Conservation (phyloP, 2,113 vertebrate species). For the Rafetus swinhoei region DNA sequence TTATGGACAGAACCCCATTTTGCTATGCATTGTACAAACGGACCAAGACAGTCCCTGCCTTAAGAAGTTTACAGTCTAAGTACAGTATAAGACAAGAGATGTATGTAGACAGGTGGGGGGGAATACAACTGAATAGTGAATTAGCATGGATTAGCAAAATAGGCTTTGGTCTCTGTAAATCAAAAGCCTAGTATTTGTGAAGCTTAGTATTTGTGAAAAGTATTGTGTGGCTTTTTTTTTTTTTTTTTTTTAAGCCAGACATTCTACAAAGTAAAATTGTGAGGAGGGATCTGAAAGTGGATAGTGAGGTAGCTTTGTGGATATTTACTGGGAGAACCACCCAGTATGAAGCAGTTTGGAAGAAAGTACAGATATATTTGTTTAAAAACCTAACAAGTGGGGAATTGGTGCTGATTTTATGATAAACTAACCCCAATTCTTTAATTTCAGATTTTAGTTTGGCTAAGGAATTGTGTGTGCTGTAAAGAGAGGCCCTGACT, state of each 20-base stretch:
- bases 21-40: not conserved
- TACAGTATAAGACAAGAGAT: not conserved
- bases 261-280: not conserved
- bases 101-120: not conserved
- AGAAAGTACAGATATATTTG: not conserved
- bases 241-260: not conserved
- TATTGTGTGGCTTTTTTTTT: too few species aligned
- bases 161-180: not conserved
- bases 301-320: not conserved
- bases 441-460: not conserved
- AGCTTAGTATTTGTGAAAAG: not conserved
- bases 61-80: not conserved
- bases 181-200: not conserved
- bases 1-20: not conserved
- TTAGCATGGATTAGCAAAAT: not conserved
- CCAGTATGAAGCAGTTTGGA: not conserved
- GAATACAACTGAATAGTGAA: not conserved
- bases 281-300: not conserved
- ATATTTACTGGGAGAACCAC: not conserved
- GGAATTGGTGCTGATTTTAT: not conserved
- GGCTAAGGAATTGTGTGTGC: not conserved
- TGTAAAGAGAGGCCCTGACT: not conserved
- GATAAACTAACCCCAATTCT: not conserved
- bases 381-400: not conserved
- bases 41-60: not conserved